Conservation (phyloP, 2,888 invertebrate species). For the Pharmacophagus antenor region DNA sequence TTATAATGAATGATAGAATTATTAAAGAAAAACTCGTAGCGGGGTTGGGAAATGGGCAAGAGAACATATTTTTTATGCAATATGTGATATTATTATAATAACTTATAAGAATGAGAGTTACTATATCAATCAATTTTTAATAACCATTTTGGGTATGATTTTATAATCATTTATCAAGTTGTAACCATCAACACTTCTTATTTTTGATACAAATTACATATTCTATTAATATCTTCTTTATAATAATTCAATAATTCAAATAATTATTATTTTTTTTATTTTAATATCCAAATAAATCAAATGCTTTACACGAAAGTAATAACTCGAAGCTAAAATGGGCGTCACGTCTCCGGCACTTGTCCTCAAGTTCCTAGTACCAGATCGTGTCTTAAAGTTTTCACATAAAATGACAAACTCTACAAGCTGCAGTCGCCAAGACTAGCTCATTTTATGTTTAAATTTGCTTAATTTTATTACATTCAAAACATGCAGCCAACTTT, state of each 20-base stretch:
- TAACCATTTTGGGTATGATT: too few relatives aligned
- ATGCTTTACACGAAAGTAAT: conserved; percentile 12
- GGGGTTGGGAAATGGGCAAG: background rate
- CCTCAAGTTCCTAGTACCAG: conserved; percentile 60
- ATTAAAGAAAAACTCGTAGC: conserved; percentile 3
- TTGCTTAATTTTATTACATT: conserved; percentile 20
- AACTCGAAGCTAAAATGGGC: conserved; percentile 38
- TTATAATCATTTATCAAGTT: too few relatives aligned
- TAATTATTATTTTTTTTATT: background rate
- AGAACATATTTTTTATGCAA: background rate
- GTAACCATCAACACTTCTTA: too few relatives aligned
- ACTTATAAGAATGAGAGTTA: too few relatives aligned
- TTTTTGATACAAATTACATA: too few relatives aligned
- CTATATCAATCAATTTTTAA: too few relatives aligned
- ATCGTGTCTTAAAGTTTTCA: conserved; percentile 70
- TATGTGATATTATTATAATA: background rate
- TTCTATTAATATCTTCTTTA: too few relatives aligned
- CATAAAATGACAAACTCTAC: conserved; percentile 73
- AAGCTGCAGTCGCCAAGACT: conserved; percentile 40
- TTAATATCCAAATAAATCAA: background rate
- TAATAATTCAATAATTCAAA: too few relatives aligned
- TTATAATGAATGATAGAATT: conserved; percentile 16
- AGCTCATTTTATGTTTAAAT: conserved; percentile 24
- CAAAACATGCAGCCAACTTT: background rate
- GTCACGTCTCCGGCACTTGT: conserved; percentile 73